Percentiles rank a stretch among this genome's conserved stretches.
Evolutionary conservation across 2,797 vertebrate genomes (phyloP).

Genomic region (Intellagama lesueurii): DNA sequence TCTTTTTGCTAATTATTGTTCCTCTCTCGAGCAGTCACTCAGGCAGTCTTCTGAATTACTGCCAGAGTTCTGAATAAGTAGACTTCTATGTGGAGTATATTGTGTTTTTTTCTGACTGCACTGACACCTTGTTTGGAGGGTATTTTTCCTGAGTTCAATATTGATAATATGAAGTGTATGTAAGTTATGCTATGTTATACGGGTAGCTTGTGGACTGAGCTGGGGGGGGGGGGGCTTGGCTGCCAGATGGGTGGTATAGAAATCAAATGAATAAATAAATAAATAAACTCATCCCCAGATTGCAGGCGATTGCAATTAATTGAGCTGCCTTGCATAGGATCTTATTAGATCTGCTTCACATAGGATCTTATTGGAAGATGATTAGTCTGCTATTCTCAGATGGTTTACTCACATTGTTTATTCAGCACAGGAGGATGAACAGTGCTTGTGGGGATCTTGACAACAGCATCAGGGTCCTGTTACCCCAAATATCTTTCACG

Average conservation of each 20-base stretch:
- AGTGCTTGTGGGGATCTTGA: background rate
- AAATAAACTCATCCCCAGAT: background rate
- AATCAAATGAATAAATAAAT: no score
- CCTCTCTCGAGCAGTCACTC: background rate
- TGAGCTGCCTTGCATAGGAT: no score
- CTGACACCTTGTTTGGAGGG: background rate
- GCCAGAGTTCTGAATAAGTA: background rate
- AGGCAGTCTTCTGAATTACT: background rate
- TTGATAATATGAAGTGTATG: background rate
- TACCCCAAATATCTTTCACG: background rate
- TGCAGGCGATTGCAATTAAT: no score
- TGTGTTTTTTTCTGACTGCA: background rate
- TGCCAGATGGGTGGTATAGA: no score
- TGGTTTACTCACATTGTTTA: no score
- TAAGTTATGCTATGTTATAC: background rate
- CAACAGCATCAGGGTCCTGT: background rate
- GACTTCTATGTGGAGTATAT: background rate
- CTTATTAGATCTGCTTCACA: no score
- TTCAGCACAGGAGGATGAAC: no score
- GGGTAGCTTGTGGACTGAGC: background rate
- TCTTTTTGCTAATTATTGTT: background rate
- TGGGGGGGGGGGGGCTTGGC: background rate
- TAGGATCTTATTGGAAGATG: no score
- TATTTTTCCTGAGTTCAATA: background rate
- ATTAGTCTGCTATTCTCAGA: no score